Percentiles rank a stretch among this genome's conserved stretches.
Evolutionary conservation across 2,797 vertebrate genomes (phyloP).

Genomic region (Columba guinea): DNA sequence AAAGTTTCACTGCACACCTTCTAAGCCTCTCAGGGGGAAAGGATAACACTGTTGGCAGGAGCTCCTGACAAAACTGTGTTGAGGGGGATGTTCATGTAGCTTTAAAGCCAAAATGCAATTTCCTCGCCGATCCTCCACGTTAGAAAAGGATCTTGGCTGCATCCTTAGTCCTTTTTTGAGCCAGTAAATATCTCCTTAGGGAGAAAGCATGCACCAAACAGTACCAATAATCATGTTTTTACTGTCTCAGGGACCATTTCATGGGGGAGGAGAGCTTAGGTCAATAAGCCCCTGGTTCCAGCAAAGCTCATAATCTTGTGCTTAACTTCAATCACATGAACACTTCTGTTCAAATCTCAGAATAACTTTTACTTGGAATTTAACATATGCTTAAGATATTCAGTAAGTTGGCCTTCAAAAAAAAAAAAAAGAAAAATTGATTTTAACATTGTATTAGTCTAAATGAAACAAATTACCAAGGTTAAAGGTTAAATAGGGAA

Average conservation of each 20-base stretch:
- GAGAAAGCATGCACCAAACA: neutral
- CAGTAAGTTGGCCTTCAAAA: neutral
- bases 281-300: neutral
- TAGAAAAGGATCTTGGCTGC: neutral
- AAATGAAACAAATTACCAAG: neutral
- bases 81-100: neutral
- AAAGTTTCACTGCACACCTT: neutral
- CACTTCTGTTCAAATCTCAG: neutral
- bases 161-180: neutral
- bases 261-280: neutral
- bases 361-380: neutral
- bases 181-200: neutral
- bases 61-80: neutral
- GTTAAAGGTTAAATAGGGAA: neutral
- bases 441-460: neutral
- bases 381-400: neutral
- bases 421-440: neutral
- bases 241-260: neutral
- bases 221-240: neutral
- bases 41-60: neutral
- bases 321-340: neutral
- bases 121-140: neutral
- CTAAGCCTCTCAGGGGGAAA: neutral
- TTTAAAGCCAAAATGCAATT: constrained; percentile 13
- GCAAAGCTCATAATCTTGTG: neutral